Evolutionary conservation across 2,797 vertebrate genomes (phyloP).

Genomic region (Morus bassanus): DNA sequence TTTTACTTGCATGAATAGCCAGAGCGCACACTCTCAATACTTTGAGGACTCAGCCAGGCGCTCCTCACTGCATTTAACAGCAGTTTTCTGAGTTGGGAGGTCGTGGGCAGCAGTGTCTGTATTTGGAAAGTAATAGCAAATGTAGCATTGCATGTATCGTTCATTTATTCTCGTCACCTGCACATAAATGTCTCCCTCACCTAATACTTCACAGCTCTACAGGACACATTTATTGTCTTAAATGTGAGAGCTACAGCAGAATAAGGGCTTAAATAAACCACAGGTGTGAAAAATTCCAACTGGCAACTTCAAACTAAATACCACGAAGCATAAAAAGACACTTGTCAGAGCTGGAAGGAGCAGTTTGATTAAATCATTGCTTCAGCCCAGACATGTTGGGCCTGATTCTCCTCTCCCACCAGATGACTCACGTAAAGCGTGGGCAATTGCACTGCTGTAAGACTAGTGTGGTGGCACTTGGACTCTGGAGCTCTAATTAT

Average conservation of each 20-base stretch:
- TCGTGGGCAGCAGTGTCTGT: not conserved
- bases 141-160: not conserved
- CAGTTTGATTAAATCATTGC: constrained; percentile 52
- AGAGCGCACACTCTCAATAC: not conserved
- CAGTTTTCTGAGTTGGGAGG: not conserved
- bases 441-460: constrained; percentile 21
- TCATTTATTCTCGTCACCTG: constrained; percentile 23
- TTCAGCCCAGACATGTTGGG: constrained; percentile 50
- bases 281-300: constrained; percentile 54
- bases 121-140: constrained; percentile 23
- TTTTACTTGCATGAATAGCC: not conserved
- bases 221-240: constrained; percentile 39
- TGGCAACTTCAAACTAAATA: constrained; percentile 36
- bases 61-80: not conserved
- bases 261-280: constrained; percentile 48
- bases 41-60: not conserved
- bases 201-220: constrained; percentile 23
- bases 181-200: constrained; percentile 26
- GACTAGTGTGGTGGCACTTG: constrained; percentile 51
- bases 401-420: constrained; percentile 51
- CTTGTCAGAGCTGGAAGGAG: constrained; percentile 50
- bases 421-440: constrained; percentile 58
- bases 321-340: constrained; percentile 13
- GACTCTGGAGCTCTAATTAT: constrained; percentile 50
- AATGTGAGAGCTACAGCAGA: not conserved